These are phyloP conservation scores for Nemopilema nomurai DNA, from an alignment of 30 jellyfish, hydroid and myxozoan species.

Conservation along the genomic window DNA sequence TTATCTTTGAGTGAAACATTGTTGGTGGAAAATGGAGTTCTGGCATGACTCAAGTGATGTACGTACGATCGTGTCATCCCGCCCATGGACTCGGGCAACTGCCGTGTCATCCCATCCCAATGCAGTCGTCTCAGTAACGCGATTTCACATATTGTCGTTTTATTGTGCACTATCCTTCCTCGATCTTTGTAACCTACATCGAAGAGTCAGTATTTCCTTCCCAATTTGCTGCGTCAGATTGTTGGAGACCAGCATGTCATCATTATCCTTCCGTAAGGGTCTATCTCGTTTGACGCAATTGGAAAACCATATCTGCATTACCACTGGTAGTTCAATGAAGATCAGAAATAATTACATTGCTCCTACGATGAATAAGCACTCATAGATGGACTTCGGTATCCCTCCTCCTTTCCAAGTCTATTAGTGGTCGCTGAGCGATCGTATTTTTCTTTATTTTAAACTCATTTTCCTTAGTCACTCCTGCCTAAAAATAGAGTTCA, in stretches of 20 bases:
- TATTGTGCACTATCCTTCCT: not conserved
- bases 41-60: not conserved
- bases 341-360: not conserved
- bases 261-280: not conserved
- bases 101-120: not conserved
- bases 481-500: not conserved
- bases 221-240: not conserved
- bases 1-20: not conserved
- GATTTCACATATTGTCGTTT: not conserved
- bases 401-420: not conserved
- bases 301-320: not conserved
- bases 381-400: not conserved
- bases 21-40: not conserved
- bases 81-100: not conserved
- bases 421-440: not conserved
- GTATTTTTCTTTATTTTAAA: too few relatives aligned
- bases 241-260: not conserved
- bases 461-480: not conserved
- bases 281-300: not conserved
- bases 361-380: not conserved
- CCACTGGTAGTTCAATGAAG: not conserved
- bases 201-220: not conserved
- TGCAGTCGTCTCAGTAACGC: not conserved
- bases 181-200: not conserved
- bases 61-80: not conserved